These are phyloP conservation scores for Melanerpes formicivorus DNA, from an alignment of 2,113 vertebrate genomes.

Conservation along the genomic window DNA sequence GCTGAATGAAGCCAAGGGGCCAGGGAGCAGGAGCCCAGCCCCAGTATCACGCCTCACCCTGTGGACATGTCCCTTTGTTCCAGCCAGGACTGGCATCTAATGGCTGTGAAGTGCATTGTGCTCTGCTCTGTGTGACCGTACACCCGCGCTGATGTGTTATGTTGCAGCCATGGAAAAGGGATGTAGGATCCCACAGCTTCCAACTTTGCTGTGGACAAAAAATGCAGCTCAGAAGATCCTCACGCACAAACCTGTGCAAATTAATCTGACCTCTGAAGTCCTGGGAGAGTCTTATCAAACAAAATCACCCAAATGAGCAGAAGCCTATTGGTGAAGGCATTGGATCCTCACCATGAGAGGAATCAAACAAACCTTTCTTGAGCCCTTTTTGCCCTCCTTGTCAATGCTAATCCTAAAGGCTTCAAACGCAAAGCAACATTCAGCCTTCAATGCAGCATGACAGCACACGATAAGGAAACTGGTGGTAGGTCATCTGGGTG, in stretches of 20 bases:
- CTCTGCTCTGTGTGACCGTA: not conserved
- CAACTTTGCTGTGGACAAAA: not conserved
- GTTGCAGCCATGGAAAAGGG: not conserved
- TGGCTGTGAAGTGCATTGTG: not conserved
- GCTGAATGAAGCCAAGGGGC: conserved; percentile 62
- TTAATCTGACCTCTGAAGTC: not conserved
- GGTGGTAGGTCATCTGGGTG: not conserved
- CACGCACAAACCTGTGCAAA: rapidly evolving
- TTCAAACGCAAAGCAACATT: rapidly evolving
- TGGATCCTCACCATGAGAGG: not conserved
- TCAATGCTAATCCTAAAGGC: not conserved
- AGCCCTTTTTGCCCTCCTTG: not conserved
- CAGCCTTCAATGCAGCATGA: not conserved
- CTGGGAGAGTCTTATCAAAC: not conserved
- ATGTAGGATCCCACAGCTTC: not conserved
- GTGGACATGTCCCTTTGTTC: not conserved
- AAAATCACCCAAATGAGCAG: not conserved
- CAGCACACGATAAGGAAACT: not conserved
- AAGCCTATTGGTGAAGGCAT: rapidly evolving
- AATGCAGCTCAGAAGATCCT: not conserved
- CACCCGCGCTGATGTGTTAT: not conserved
- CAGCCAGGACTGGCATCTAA: not conserved
- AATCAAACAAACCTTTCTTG: not conserved
- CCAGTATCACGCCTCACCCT: not conserved
- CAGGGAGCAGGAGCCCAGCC: conserved; percentile 15